A percentile compares a stretch with the other conserved stretches of the same genome.
These are phyloP conservation scores for Pherbina coryleti DNA, from an alignment of 2,888 invertebrate species.

Conservation along the genomic window DNA sequence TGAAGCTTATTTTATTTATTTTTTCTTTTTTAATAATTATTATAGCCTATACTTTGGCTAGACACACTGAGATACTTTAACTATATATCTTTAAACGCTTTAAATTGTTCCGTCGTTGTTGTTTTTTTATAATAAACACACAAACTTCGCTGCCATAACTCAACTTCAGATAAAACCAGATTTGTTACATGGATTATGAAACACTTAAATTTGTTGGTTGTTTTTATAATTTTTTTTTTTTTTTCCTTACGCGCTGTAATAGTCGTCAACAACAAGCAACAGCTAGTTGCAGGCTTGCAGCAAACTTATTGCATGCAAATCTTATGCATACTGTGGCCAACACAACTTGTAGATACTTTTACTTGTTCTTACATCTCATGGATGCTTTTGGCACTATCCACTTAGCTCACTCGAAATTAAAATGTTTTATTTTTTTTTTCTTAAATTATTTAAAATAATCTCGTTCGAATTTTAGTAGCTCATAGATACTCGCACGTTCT, in stretches of 20 bases:
- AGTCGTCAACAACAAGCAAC: conserved; percentile 6
- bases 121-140: not conserved
- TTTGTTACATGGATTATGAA: conserved; percentile 14
- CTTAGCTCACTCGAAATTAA: not conserved
- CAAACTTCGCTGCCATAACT: not conserved
- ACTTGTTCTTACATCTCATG: not conserved
- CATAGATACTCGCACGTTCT: conserved; percentile 6
- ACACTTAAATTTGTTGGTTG: conserved; percentile 8
- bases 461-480: conserved; percentile 12
- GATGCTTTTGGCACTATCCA: not conserved
- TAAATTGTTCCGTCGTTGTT: not conserved
- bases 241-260: not conserved
- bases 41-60: not conserved
- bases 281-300: not conserved
- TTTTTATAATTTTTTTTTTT: conserved; percentile 2
- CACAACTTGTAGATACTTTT: not conserved
- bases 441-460: not conserved
- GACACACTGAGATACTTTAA: conserved; percentile 24
- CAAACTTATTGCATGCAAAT: not conserved
- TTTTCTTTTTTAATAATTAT: not conserved
- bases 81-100: not conserved
- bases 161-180: not conserved
- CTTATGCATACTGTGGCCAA: not conserved
- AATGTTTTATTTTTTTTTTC: too few relatives aligned
- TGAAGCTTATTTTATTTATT: not conserved